Evolutionary conservation across 2,113 vertebrate species (phyloP), one percentile per base, ranked within the genome.

Genomic region (Thoracochromis brauschi): DNA sequence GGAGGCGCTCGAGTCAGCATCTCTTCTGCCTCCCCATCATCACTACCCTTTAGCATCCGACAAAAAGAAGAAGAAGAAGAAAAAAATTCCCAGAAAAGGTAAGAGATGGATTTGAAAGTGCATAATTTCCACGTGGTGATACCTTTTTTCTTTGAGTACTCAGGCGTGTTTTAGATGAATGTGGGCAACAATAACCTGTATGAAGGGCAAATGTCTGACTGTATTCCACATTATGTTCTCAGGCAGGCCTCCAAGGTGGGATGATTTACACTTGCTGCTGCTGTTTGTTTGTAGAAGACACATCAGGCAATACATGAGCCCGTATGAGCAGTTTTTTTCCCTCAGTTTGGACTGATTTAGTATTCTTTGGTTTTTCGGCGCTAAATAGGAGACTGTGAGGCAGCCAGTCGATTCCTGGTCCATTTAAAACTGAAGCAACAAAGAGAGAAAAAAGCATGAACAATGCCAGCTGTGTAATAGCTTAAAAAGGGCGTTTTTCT

Each of bases 1-100:
- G 92, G 93, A 93, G 94, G 95, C 92, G 91, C 94, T 92, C 84
- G 87, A 93, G 80, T 92, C 95, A 93, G 94, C 94, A 91, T 94
- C 94, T 91, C 81, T 68, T 91, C 93, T 88, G 84, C 91, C 73
- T 92, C 88, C 79, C 80, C 90, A 91, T 93, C 93, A 91, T 81
- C 90, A 82, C 88, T 24, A 87, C 85, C 85, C 81, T 81, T 87
- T 88, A 93, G 88, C 88, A 86, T 91, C 87, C 94, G 91, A 92
- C 85, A 80, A 53, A 85, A 79, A 75, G 68, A 47, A 75, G 40
- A 75, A 71, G 63, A 68, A 73, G 63, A 68, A 68, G 60, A 86
- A 85, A 7, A 60, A 80, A 60, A 75, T 68, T 82, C 14, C 19
- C 53, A 60, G 68, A 83, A 84, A 63, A 90, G 95, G 94, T 94